Conservation (phyloP, 2,888 invertebrate species). For the Troides aeacus region DNA sequence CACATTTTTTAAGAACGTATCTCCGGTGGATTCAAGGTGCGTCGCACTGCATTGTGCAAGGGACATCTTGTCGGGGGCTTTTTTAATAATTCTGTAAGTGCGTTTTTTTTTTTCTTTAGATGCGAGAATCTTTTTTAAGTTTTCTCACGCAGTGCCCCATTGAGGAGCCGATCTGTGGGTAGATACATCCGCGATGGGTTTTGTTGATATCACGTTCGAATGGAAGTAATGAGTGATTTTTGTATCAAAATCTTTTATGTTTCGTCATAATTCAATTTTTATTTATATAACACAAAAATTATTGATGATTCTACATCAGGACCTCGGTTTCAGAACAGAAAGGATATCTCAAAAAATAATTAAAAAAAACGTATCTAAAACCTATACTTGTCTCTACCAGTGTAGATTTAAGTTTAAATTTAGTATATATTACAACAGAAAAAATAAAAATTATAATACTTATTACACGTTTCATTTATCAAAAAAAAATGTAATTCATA, state of each 20-base stretch:
- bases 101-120: constrained; percentile 57
- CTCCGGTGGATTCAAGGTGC: constrained; percentile 70
- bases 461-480: constrained; percentile 5
- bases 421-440: not conserved
- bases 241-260: constrained; percentile 14
- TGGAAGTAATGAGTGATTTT: constrained; percentile 52
- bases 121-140: constrained; percentile 74
- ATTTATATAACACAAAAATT: not conserved
- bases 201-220: constrained; percentile 61
- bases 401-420: too few species aligned
- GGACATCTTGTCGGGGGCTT: constrained; percentile 64
- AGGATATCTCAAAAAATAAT: too few species aligned
- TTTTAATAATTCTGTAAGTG: constrained; percentile 72
- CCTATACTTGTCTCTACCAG: too few species aligned
- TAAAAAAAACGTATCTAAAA: too few species aligned
- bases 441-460: not conserved
- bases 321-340: not conserved
- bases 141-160: constrained; percentile 76
- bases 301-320: not conserved
- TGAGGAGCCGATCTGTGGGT: constrained; percentile 75
- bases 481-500: constrained; percentile 20
- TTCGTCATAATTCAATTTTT: not conserved
- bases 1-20: constrained; percentile 75
- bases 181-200: constrained; percentile 71
- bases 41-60: constrained; percentile 59